These are phyloP conservation scores for Tethea ocularis DNA, from an alignment of 2,888 invertebrate species.

Conservation along the genomic window DNA sequence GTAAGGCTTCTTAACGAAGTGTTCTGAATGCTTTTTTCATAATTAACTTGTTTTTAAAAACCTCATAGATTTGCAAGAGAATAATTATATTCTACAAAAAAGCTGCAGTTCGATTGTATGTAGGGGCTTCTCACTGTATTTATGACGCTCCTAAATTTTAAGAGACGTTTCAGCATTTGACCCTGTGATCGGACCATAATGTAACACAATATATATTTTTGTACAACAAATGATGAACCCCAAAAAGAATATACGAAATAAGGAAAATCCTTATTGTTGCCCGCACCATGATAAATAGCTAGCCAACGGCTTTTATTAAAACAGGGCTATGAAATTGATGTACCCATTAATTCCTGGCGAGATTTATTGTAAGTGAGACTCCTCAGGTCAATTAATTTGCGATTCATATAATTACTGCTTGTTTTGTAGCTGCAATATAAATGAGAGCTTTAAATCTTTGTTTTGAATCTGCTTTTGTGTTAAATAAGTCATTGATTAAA, in stretches of 20 bases:
- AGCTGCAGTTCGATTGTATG: no score
- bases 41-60: no score
- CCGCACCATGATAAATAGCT: constrained; percentile 46
- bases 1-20: neutral
- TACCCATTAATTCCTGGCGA: constrained; percentile 43
- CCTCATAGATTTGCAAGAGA: no score
- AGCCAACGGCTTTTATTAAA: constrained; percentile 40
- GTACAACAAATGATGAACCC: constrained; percentile 14
- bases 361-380: constrained; percentile 47
- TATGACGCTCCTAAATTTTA: no score
- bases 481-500: neutral
- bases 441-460: constrained; percentile 5
- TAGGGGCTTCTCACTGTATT: no score
- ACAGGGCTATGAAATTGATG: constrained; percentile 51
- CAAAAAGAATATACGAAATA: constrained; percentile 23
- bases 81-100: no score
- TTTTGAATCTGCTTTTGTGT: neutral
- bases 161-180: no score
- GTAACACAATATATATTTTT: constrained; percentile 7
- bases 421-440: constrained; percentile 25
- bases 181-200: no score
- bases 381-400: constrained; percentile 46
- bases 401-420: constrained; percentile 41
- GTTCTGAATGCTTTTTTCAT: no score
- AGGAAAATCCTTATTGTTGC: constrained; percentile 35